Conservation (phyloP, 2,888 invertebrate genomes). For the Diachrysia chrysitis region DNA sequence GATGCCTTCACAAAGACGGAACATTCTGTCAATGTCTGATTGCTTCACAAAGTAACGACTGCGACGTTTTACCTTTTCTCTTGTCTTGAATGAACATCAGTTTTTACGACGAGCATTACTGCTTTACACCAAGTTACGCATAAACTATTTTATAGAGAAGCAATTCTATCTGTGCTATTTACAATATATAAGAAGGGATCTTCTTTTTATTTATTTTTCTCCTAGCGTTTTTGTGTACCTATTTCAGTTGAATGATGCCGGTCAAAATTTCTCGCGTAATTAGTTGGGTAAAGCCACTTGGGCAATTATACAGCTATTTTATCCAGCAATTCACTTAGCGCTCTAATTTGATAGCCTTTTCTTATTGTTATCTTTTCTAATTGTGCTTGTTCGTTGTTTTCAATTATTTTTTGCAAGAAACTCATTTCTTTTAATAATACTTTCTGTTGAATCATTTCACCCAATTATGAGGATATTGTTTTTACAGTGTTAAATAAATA, state of each 20-base stretch:
- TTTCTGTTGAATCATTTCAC: conserved; percentile 23
- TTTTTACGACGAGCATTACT: conserved; percentile 41
- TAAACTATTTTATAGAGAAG: conserved; percentile 28
- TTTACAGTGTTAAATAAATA: conserved; percentile 12
- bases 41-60: conserved; percentile 41
- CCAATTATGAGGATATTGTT: conserved; percentile 22
- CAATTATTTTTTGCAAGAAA: conserved; percentile 20
- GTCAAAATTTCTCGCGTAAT: conserved; percentile 45
- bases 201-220: conserved; percentile 1
- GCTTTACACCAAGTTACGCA: conserved; percentile 28
- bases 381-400: conserved; percentile 29
- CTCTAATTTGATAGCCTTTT: conserved; percentile 70
- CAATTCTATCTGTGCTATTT: conserved; percentile 41
- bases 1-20: conserved; percentile 48
- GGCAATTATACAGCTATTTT: conserved; percentile 70
- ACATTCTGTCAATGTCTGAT: conserved; percentile 53
- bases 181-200: conserved; percentile 26
- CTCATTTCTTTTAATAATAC: conserved; percentile 23
- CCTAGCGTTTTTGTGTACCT: conserved; percentile 27
- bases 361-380: conserved; percentile 17
- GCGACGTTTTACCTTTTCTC: conserved; percentile 31
- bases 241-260: conserved; percentile 39
- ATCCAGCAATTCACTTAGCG: conserved; percentile 68
- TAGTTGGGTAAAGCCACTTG: conserved; percentile 56
- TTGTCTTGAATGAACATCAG: conserved; percentile 33